These are phyloP conservation scores for Habropoda laboriosa DNA, from an alignment of 1,140 invertebrate genomes.

Conservation along the genomic window DNA sequence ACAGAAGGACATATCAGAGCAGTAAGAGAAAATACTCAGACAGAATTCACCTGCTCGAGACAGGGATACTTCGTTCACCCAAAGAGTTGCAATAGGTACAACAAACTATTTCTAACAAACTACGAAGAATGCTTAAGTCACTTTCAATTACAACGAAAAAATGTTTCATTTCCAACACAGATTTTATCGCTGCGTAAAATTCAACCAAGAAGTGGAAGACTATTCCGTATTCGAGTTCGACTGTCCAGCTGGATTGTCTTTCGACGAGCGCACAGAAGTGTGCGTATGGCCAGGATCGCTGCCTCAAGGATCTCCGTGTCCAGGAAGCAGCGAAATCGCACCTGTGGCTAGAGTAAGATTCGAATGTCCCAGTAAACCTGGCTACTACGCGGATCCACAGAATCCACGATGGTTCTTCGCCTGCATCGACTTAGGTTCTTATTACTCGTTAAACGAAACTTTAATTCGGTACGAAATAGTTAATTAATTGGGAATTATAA, in stretches of 20 bases:
- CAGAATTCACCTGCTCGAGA: slow-evolving; percentile 88
- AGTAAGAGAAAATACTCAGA: slow-evolving; percentile 87
- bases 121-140: too few species aligned
- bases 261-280: slow-evolving; percentile 89
- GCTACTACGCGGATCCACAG: slow-evolving; percentile 90
- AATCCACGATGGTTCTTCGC: slow-evolving; percentile 94
- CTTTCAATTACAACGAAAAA: neutral
- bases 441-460: slow-evolving; percentile 73
- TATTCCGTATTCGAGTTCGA: slow-evolving; percentile 92
- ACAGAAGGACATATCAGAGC: slow-evolving; percentile 87
- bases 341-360: slow-evolving; percentile 86
- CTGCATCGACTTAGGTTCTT: slow-evolving; percentile 88
- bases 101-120: neutral
- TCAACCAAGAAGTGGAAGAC: slow-evolving; percentile 88
- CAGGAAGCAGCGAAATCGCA: slow-evolving; percentile 88
- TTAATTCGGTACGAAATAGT: neutral
- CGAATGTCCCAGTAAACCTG: slow-evolving; percentile 84
- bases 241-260: slow-evolving; percentile 90
- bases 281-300: slow-evolving; percentile 91
- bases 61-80: slow-evolving; percentile 92
- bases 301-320: slow-evolving; percentile 87
- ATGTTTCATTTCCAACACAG: slow-evolving; percentile 73
- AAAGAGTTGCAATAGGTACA: slow-evolving; percentile 86
- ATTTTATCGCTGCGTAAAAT: slow-evolving; percentile 93
- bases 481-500: slow-evolving; percentile 1